Conservation (phyloP, 1,140 invertebrate genomes). For the Platyura marginata region DNA sequence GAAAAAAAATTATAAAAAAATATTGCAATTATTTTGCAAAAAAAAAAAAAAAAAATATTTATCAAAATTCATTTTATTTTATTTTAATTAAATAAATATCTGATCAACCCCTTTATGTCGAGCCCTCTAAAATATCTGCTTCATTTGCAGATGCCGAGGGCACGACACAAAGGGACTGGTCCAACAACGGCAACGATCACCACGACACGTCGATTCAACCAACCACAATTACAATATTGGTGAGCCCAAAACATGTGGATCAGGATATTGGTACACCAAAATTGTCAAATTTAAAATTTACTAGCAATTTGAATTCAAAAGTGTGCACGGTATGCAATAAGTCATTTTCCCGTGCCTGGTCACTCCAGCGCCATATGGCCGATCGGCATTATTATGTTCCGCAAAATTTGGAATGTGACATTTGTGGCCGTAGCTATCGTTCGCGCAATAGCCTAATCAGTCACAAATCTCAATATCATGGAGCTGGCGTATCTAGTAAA, state of each 20-base stretch:
- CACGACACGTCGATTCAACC: neutral
- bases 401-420: neutral
- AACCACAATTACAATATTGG: neutral
- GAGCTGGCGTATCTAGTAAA: neutral
- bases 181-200: neutral
- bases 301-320: neutral
- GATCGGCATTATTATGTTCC: neutral
- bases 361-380: neutral
- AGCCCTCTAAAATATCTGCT: neutral
- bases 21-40: no score
- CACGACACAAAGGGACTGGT: neutral
- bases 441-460: neutral
- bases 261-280: neutral
- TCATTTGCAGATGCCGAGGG: neutral
- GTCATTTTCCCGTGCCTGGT: neutral
- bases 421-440: neutral
- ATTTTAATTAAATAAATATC: no score
- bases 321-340: neutral
- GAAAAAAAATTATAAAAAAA: no score
- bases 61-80: neutral
- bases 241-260: neutral
- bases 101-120: neutral
- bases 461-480: neutral
- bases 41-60: no score
- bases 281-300: neutral